Base-by-base conservation (phyloP, 2,888 invertebrate species). In the Lordiphosa fenestrarum region DNA sequence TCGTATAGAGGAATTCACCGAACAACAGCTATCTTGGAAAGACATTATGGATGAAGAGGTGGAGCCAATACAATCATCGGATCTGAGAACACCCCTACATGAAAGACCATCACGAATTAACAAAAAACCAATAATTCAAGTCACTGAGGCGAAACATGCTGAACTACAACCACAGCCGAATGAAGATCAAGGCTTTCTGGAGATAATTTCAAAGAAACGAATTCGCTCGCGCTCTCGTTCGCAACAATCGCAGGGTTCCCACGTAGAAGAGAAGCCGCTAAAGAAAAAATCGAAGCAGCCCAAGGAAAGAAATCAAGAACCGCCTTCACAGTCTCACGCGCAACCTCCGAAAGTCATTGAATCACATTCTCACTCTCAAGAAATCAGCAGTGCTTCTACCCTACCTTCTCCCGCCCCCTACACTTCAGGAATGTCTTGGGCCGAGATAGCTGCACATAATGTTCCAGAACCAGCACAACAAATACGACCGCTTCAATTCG, bases 181-280 rank as follows among this genome's bases (percentile, higher is more conserved):
- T 6, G 90, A 89, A 62, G 77, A 87, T 10, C 90, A 91, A 69
- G 91, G 90, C 46, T 91, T 91, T 70, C 88, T 91, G 58, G 91
- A 91, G 81, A 90, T 88, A 51, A 76, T 91, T 6, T 90, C 90
- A 15, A 90, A 89, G 71, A 90, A 89, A 90, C 91, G 87, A 41
- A 73, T 75, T 41, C 90, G 92, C 53, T 93, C 93, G 2, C 89
- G 91, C 47, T 92, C 92, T 10, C 90, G 91, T 58, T 90, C 90
- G 41, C 89, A 90, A 42, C 84, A 86, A 23, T 76, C 86, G 67
- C 88, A 90, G 71, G 39, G 59, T 56, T 58, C 70, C 6, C 56
- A 55, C 49, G 51, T 65, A 44, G 61, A 88, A 1, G 91, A 90
- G 72, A 90, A 91, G 6, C 90, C 84, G 49, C 89, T 89, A 61